A percentile compares a stretch with the other conserved stretches of the same genome.
Evolutionary conservation across 2,797 vertebrate genomes (phyloP).

Genomic region (Saxicola maurus): DNA sequence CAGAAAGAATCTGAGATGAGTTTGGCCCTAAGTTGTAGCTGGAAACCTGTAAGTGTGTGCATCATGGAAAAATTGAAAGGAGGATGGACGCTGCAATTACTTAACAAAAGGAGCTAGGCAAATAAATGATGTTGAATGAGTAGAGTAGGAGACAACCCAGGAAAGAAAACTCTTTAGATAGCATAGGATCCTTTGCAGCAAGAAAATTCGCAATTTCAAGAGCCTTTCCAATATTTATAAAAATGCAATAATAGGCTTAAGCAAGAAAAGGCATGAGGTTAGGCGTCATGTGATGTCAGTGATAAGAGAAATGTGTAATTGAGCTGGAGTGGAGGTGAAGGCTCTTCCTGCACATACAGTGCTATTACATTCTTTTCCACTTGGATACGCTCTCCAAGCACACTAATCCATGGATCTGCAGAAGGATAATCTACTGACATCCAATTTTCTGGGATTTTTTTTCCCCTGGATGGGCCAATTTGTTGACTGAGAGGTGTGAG

Average conservation of each 20-base stretch:
- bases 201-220: slow-evolving; percentile 12
- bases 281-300: neutral
- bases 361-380: slow-evolving; percentile 49
- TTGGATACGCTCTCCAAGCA: slow-evolving; percentile 42
- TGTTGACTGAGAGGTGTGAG: slow-evolving; percentile 60
- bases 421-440: slow-evolving; percentile 80
- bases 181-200: neutral
- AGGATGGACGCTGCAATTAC: neutral
- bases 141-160: neutral
- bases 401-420: slow-evolving; percentile 77
- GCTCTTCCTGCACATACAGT: neutral
- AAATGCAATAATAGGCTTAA: slow-evolving; percentile 27
- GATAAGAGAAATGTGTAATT: slow-evolving; percentile 49
- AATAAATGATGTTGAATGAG: neutral
- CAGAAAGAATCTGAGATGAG: neutral
- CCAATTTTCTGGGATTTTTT: slow-evolving; percentile 77
- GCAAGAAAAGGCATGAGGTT: neutral
- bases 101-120: neutral
- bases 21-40: neutral
- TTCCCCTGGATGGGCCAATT: slow-evolving; percentile 72
- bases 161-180: neutral
- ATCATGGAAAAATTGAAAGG: neutral
- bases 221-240: slow-evolving; percentile 31
- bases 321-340: slow-evolving; percentile 22
- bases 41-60: neutral